Conservation (phyloP, 2,888 invertebrate species). For the Acanthosepion esculentum region DNA sequence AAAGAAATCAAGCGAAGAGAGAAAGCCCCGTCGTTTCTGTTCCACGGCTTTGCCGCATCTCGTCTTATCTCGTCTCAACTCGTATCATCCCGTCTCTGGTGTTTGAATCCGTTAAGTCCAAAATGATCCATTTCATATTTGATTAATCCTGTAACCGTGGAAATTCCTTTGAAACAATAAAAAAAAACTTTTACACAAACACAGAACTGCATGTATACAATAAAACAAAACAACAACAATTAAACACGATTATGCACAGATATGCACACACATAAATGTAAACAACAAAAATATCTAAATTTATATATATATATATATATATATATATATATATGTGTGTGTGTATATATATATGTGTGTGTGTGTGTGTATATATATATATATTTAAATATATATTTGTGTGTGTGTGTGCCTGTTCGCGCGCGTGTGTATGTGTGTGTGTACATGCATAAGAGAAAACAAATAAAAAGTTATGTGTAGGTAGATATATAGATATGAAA, state of each 20-base stretch:
- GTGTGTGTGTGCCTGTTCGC: not conserved
- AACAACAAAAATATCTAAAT: not conserved
- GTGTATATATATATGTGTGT: not conserved
- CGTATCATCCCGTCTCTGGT: constrained; percentile 17
- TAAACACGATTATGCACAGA: not conserved
- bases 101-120: constrained; percentile 17
- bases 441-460: not conserved
- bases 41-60: not conserved
- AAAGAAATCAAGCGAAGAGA: not conserved
- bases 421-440: not conserved
- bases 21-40: not conserved
- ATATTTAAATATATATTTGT: not conserved
- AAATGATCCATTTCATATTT: constrained; percentile 4
- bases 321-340: not conserved
- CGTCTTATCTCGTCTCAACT: constrained; percentile 2
- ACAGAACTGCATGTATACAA: not conserved
- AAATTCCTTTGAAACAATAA: constrained; percentile 17
- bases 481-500: too few species aligned
- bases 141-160: not conserved
- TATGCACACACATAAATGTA: not conserved
- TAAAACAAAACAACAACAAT: not conserved
- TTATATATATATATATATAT: constrained; percentile 33
- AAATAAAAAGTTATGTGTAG: too few species aligned
- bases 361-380: not conserved
- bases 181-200: not conserved